Conservation (phyloP, 2,113 vertebrate genomes). For the Chinchilla lanigera region DNA sequence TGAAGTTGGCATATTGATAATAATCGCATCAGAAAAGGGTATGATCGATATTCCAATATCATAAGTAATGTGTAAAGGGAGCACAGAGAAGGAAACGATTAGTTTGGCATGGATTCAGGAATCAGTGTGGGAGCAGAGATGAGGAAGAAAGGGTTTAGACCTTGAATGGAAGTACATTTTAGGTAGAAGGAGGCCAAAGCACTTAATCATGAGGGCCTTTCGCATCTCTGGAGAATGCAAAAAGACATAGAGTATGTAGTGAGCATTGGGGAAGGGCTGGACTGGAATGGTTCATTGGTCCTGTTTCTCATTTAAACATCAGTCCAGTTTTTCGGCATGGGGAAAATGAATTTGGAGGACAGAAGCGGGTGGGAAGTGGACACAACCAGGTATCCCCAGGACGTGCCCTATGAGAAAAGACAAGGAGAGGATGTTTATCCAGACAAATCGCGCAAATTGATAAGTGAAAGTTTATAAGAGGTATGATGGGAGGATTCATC, state of each 20-base stretch:
- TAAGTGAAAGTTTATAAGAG: background rate
- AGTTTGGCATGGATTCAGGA: background rate
- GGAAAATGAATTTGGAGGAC: background rate
- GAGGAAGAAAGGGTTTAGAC: conserved; percentile 13
- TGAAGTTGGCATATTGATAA: background rate
- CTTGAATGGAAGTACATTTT: background rate
- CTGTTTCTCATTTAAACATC: background rate
- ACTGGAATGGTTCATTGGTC: background rate
- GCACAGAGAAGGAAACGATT: background rate
- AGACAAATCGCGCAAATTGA: background rate
- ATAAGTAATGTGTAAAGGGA: background rate
- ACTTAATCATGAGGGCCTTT: background rate
- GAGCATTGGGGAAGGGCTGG: background rate
- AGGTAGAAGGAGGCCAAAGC: background rate
- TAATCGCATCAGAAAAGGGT: background rate
- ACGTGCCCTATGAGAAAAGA: background rate
- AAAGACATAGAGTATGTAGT: background rate
- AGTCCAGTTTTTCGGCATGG: background rate
- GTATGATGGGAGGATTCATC: background rate
- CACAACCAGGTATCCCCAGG: background rate
- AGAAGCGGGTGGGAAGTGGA: background rate
- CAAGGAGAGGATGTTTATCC: background rate
- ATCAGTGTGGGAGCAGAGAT: background rate
- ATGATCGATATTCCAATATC: background rate
- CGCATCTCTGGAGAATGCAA: background rate